Evolutionary conservation across 2,888 invertebrate genomes (phyloP).

Genomic region (Drosophila diplacantha): DNA sequence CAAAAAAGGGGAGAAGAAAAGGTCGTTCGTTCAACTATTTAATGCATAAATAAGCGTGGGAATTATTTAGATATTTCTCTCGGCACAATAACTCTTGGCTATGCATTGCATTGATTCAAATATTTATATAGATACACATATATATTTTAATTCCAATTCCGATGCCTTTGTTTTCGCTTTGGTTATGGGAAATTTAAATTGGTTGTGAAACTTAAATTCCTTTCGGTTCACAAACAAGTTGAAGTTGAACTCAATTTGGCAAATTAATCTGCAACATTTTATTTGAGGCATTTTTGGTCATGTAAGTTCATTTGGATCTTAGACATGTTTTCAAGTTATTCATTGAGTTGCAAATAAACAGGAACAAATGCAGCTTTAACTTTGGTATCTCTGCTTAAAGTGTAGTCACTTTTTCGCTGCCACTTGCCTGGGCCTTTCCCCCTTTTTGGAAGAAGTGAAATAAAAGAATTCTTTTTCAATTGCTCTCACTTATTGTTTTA

Average conservation of each 20-base stretch:
- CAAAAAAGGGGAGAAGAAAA: not conserved
- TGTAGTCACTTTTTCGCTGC: not conserved
- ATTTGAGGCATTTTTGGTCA: not conserved
- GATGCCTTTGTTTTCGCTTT: not conserved
- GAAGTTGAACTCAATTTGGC: not conserved
- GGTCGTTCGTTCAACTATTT: constrained; percentile 10
- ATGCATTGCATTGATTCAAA: constrained; percentile 4
- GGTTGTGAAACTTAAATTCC: not conserved
- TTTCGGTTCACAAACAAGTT: not conserved
- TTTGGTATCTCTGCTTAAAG: too few relatives aligned
- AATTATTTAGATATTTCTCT: constrained; percentile 16
- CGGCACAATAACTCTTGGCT: not conserved
- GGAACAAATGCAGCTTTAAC: not conserved
- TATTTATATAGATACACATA: not conserved
- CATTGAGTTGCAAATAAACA: not conserved
- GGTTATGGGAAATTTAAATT: not conserved
- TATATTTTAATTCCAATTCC: not conserved
- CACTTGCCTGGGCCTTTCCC: not conserved
- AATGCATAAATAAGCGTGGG: constrained; percentile 12
- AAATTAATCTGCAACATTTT: not conserved
- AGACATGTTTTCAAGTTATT: not conserved
- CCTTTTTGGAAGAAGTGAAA: constrained; percentile 10
- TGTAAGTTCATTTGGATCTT: not conserved
- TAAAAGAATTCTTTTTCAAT: constrained; percentile 35
- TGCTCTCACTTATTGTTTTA: constrained; percentile 35